These are phyloP conservation scores for Gerris buenoi DNA, from an alignment of 1,140 invertebrate genomes.

Conservation along the genomic window DNA sequence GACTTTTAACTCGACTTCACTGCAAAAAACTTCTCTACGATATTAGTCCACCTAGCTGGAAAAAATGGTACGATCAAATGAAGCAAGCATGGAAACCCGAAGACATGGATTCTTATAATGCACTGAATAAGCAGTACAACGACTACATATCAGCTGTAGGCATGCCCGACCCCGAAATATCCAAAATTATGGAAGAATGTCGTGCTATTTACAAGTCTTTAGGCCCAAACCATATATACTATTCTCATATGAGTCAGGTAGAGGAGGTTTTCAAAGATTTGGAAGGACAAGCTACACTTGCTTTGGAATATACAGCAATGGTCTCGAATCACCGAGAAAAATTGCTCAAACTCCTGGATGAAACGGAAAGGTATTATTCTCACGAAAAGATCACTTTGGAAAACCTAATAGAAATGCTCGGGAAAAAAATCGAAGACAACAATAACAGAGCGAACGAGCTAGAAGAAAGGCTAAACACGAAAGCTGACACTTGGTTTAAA, in stretches of 20 bases:
- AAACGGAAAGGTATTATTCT: not conserved
- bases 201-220: not conserved
- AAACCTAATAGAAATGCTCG: not conserved
- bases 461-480: not conserved
- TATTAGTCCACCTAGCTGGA: not conserved
- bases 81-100: not conserved
- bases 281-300: not conserved
- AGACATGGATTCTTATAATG: not conserved
- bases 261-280: not conserved
- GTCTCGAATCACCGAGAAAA: not conserved
- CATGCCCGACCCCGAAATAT: not conserved
- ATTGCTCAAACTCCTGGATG: not conserved
- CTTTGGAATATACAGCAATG: not conserved
- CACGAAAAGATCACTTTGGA: not conserved
- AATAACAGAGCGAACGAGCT: not conserved
- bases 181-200: not conserved
- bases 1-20: not conserved
- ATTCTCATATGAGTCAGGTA: not conserved
- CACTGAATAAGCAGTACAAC: not conserved
- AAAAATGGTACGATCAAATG: not conserved
- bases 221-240: not conserved
- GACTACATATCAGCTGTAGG: not conserved
- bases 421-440: not conserved
- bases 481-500: not conserved
- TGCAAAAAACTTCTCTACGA: not conserved